These are phyloP conservation scores for Aphidius ervi DNA, from an alignment of 1,140 invertebrate genomes.

Conservation along the genomic window DNA sequence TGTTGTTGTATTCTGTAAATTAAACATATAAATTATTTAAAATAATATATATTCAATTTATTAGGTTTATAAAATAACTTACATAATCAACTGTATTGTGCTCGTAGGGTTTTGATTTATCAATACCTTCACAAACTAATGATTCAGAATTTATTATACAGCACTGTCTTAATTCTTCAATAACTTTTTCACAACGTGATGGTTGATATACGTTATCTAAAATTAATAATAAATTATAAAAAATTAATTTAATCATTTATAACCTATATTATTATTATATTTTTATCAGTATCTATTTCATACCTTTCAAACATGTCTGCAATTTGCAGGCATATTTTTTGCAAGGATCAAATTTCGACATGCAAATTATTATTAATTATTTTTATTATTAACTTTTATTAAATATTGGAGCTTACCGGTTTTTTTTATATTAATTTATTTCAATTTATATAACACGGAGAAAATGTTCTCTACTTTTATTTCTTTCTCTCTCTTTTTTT, in stretches of 20 bases:
- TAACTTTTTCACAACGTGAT: constrained; percentile 55
- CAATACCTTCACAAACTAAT: constrained; percentile 64
- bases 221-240: constrained; percentile 26
- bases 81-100: constrained; percentile 49
- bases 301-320: constrained; percentile 72
- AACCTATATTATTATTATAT: constrained; percentile 12
- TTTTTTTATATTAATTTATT: too few species aligned
- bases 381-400: too few species aligned
- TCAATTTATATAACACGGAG: too few species aligned
- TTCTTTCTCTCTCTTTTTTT: too few species aligned
- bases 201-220: constrained; percentile 68
- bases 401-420: too few species aligned
- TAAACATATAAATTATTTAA: not conserved
- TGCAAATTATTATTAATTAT: constrained; percentile 16
- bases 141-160: constrained; percentile 62
- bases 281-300: constrained; percentile 31
- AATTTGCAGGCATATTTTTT: constrained; percentile 71
- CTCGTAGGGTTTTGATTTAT: constrained; percentile 51
- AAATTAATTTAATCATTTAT: constrained; percentile 13
- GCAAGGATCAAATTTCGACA: constrained; percentile 61
- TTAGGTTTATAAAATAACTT: constrained; percentile 26
- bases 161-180: constrained; percentile 64
- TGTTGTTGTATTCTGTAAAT: not conserved
- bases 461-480: too few species aligned
- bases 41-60: not conserved